Evolutionary conservation across 1,140 invertebrate species (phyloP), one percentile per base, ranked within the genome.

Genomic region (Cherax quadricarinatus): DNA sequence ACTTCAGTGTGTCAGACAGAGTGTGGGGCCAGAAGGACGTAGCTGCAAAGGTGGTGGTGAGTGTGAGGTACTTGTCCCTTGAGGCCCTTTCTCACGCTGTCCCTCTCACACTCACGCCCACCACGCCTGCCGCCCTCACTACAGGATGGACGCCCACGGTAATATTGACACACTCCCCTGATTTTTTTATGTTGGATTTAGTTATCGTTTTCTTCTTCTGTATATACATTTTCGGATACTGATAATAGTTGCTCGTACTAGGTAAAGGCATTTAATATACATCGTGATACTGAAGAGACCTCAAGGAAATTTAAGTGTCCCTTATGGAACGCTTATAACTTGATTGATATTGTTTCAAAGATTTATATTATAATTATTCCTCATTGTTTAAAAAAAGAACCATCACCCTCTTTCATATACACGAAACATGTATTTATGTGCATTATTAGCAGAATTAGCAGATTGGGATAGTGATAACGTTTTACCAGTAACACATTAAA

Each of bases 1-100:
- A 80, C 70, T 91, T 91, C 41, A 48, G n/a, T 2, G 89, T 91
- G n/a, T 79, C 70, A 18, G 89, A 91, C 83, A 24, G 82, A 78
- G 82, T 86, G 66, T 91, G 89, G 89, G 82, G 16, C 7, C 89
- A 91, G 57, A 60, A 51, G 24, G 82, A 86, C 83, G 89, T 91
- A 49, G 4, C 21, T 14, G 89, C 89, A 16, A 91, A 91, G 10
- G 84, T 91, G 73, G 86, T 83, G 1, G 89, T 91, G 12, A 73
- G 60, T 10, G 89, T 91, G 24, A 48, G 83, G 66, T 73, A 86
- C 53, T 73, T 91, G 24, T 79, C 53, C 10, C 89, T 83, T 24
- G 89, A 91, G 51, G 78, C 70, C 41, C 83, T 91, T 24, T 57
- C 89, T 9, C 89, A 91, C 30, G 89, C 89, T 41, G 83, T 86